Base-by-base conservation (phyloP, 1,140 invertebrate species). In the Scaptomyza graminum region DNA sequence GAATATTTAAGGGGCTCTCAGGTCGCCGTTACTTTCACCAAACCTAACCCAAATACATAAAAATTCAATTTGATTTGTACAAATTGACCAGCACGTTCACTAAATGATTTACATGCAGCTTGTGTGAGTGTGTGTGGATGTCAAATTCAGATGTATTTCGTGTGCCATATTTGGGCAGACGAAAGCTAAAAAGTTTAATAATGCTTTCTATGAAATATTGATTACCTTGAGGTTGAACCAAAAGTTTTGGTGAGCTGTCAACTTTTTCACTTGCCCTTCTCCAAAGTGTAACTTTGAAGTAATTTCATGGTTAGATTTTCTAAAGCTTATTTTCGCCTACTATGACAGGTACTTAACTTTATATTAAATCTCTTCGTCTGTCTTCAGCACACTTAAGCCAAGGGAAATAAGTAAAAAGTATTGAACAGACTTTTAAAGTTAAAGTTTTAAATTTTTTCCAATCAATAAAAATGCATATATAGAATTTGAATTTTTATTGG, bases 1-100 rank as follows among this genome's bases (percentile, higher is more conserved):
- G 76, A 84, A 83, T 83, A 76, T 84, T 83, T 84, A 73, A 84
- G 63, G 63, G 62, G 65, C 68, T 68, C 46, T 15, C 61, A 52
- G 73, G 56, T 73, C 54, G 25, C 41, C 44, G 39, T 76, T 46
- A 80, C 73, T 81, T 74, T 74, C 39, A 50, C 39, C 22, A 39
- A 25, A 63, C 16, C n/a, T 13, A 50, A 15, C n/a, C 51, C 65
- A 80, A 75, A 80, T 74, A 61, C 68, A 87, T 81, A 87, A 68
- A 81, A 87, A 85, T 77, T 87, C 46, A 64, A 65, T 65, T 65
- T 65, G 61, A 70, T 65, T 70, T 44, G 9, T 11, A 46, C 37
- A 41, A 39, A 64, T 81, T 41, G 60, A 61, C 62, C 63, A 63
- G 60, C 47, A 82, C 69, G 61, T 71, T 75, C 57, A 22, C 28